A percentile compares a stretch with the other conserved stretches of the same genome.
These are phyloP conservation scores for Gnathonemus longibarbis DNA, from an alignment of 2,113 vertebrate species.

Conservation along the genomic window DNA sequence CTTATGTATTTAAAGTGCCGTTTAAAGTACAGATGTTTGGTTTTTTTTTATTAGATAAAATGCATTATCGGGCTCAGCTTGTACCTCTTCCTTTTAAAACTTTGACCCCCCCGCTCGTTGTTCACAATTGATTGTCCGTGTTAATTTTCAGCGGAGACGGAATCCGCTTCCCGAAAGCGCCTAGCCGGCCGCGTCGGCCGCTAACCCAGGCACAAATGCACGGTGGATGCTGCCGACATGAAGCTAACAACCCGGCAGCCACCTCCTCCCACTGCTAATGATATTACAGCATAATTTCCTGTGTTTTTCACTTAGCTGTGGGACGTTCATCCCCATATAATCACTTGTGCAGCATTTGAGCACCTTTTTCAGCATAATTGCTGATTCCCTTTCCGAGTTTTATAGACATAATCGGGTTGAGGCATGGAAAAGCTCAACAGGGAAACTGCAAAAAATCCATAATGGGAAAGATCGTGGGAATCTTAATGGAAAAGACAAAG, in stretches of 20 bases:
- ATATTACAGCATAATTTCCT: neutral
- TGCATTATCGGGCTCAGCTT: neutral
- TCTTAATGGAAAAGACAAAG: neutral
- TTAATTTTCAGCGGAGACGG: neutral
- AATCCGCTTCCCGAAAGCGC: neutral
- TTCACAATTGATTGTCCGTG: neutral
- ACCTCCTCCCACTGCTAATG: neutral
- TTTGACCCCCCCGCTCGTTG: neutral
- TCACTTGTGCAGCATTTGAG: neutral
- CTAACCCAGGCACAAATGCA: neutral
- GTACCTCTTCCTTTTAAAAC: neutral
- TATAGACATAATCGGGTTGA: neutral
- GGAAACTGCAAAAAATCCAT: neutral
- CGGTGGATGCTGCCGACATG: neutral
- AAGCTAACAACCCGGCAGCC: neutral
- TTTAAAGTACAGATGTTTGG: slow-evolving; percentile 11
- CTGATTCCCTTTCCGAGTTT: neutral
- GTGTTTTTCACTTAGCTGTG: slow-evolving; percentile 8
- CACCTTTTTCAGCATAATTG: slow-evolving; percentile 1
- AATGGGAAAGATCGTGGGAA: neutral
- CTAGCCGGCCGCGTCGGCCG: neutral
- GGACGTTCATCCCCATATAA: neutral
- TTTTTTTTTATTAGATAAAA: neutral
- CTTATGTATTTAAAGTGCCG: slow-evolving; percentile 15
- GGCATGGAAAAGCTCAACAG: neutral